These are phyloP conservation scores for Hoplias malabaricus DNA, from an alignment of 2,113 vertebrate genomes.

Conservation along the genomic window DNA sequence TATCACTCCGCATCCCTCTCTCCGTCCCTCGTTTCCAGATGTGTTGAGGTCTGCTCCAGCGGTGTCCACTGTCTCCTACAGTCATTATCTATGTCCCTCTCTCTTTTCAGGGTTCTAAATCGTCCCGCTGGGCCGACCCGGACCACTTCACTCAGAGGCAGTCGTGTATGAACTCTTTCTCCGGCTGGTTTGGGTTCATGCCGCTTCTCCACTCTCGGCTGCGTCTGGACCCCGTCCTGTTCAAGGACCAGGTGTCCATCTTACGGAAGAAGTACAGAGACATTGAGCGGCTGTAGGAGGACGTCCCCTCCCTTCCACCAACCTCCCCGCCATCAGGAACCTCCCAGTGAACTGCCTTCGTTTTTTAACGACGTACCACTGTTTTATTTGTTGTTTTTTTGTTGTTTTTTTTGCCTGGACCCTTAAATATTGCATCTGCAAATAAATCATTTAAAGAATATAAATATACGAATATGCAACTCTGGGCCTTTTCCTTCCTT, in stretches of 20 bases:
- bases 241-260: constrained; percentile 82
- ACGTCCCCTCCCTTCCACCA: no score
- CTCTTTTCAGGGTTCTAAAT: constrained; percentile 68
- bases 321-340: no score
- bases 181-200: constrained; percentile 78
- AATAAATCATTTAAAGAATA: constrained; percentile 43
- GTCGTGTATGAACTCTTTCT: constrained; percentile 78
- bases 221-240: constrained; percentile 77
- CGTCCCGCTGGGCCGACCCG: constrained; percentile 79
- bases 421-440: constrained; percentile 38
- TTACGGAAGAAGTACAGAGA: constrained; percentile 80
- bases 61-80: neutral
- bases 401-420: constrained; percentile 31
- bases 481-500: constrained; percentile 39
- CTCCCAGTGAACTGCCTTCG: neutral
- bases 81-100: neutral
- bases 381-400: no score
- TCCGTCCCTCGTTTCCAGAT: neutral
- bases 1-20: neutral
- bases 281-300: constrained; percentile 74
- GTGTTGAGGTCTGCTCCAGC: neutral
- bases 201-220: constrained; percentile 78
- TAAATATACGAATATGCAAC: constrained; percentile 58
- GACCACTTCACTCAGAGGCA: constrained; percentile 81
- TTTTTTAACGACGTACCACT: neutral